Base-by-base conservation (phyloP, 2,888 invertebrate species). In the Fissipunctia ypsillon region DNA sequence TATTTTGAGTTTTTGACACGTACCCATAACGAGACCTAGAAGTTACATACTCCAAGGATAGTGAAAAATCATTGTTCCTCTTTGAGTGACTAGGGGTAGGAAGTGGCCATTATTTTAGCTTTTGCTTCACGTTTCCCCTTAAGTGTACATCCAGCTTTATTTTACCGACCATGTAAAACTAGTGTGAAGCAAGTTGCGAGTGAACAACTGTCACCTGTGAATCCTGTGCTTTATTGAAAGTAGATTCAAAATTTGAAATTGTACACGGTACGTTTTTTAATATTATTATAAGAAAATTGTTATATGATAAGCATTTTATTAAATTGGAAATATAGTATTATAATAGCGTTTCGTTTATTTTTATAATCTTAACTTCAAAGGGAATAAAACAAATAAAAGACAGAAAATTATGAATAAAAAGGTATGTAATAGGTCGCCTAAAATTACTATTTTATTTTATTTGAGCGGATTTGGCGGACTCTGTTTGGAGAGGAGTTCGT, bases 401-500 rank as follows among this genome's bases (percentile, higher is more conserved):
- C 31, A 54, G 35, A 28, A 12, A 45, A 28, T 31, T 28, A 38
- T 31, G 9, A 57, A 25, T n/a, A 22, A 52, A 54, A 57, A 48
- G 64, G 77, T 69, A 69, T 60, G 71, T 82, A 45, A 0, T 65
- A 50, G 0, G 31, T 25, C 22, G 43, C 38, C 1, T 48, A 76
- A 16, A 22, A 25, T 43, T 19, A 43, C 1, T 54, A 16, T 48
- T 48, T 67, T 54, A 22, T 48, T 48, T 67, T 64, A 64, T 76
- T 67, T 82, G 63, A 93, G 87, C 81, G 93, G 88, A 59, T n/a
- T n/a, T n/a, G n/a, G n/a, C n/a, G n/a, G n/a, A n/a, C n/a, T n/a
- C 85, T 81, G 93, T 86, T 90, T 91, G 25, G 93, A 90, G 9
- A 93, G 38, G 16, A 60, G 38, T n/a, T n/a, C 10, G 28, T 41